Conservation (phyloP, 2,797 vertebrate species). For the Acomys russatus region DNA sequence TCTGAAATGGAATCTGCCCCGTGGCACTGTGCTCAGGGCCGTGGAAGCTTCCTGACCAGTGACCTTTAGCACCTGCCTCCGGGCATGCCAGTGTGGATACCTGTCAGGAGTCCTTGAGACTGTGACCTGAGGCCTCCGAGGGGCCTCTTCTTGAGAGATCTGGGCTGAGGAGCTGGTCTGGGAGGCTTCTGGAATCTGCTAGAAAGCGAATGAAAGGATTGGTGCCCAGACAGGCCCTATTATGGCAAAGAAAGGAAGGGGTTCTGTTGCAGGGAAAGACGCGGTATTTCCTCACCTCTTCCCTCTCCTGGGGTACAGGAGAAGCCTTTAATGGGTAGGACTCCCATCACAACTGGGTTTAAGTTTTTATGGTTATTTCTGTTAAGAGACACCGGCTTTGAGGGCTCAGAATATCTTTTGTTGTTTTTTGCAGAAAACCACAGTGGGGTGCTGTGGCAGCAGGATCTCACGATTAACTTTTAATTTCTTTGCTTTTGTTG, state of each 20-base stretch:
- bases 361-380: constrained; percentile 56
- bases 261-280: constrained; percentile 58
- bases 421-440: constrained; percentile 82
- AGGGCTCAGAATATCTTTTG: constrained; percentile 71
- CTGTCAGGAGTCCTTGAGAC: neutral
- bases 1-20: constrained; percentile 66
- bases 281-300: neutral
- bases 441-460: constrained; percentile 82
- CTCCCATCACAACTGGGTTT: constrained; percentile 54
- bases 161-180: constrained; percentile 65
- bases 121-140: constrained; percentile 50
- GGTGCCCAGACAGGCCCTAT: constrained; percentile 70
- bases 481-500: constrained; percentile 80
- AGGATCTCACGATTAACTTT: constrained; percentile 77
- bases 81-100: constrained; percentile 52
- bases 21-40: neutral
- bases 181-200: constrained; percentile 68
- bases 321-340: constrained; percentile 51
- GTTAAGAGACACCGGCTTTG: constrained; percentile 48
- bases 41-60: constrained; percentile 65
- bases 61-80: constrained; percentile 74
- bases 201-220: constrained; percentile 66
- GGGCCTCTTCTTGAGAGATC: neutral
- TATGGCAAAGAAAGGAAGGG: constrained; percentile 76
- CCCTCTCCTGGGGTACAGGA: neutral